Percentiles rank a stretch among this genome's conserved stretches.
These are phyloP conservation scores for Phorcus lineatus DNA, from an alignment of 2,888 invertebrate species.

Conservation along the genomic window DNA sequence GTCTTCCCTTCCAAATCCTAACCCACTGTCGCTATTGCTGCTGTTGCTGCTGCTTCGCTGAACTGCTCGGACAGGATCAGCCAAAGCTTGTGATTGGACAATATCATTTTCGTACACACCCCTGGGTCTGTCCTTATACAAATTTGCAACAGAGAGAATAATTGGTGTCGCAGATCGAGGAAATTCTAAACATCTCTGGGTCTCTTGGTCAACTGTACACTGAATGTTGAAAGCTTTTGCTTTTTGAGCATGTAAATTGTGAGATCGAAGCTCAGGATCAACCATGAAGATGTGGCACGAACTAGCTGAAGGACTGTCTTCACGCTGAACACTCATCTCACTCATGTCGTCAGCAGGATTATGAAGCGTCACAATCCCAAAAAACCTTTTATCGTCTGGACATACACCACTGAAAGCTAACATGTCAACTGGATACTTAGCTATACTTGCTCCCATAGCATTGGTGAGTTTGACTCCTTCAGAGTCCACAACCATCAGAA, in stretches of 20 bases:
- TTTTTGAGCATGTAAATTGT: constrained; percentile 86
- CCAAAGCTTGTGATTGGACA: constrained; percentile 66
- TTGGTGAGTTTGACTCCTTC: constrained; percentile 86
- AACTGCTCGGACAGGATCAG: constrained; percentile 53
- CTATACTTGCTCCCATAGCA: constrained; percentile 86
- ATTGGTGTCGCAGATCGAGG: constrained; percentile 87
- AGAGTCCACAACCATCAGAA: constrained; percentile 89
- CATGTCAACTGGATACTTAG: constrained; percentile 89
- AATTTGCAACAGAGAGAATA: constrained; percentile 79
- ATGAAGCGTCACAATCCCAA: constrained; percentile 89
- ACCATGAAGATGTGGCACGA: constrained; percentile 97
- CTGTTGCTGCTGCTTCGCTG: constrained; percentile 81
- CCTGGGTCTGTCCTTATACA: constrained; percentile 76
- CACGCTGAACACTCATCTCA: constrained; percentile 53
- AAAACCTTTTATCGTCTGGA: constrained; percentile 92
- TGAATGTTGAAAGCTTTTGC: constrained; percentile 88
- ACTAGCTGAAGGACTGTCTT: constrained; percentile 65
- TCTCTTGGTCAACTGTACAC: constrained; percentile 78
- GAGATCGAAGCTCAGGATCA: constrained; percentile 89
- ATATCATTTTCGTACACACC: constrained; percentile 62
- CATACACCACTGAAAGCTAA: constrained; percentile 93
- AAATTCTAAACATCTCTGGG: constrained; percentile 87
- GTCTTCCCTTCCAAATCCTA: constrained; percentile 83
- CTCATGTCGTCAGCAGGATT: constrained; percentile 49
- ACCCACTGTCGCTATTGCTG: constrained; percentile 95